Percentiles rank a stretch among this genome's conserved stretches.
Evolutionary conservation across 2,797 vertebrate species (phyloP).

Genomic region (Margarornis squamiger): DNA sequence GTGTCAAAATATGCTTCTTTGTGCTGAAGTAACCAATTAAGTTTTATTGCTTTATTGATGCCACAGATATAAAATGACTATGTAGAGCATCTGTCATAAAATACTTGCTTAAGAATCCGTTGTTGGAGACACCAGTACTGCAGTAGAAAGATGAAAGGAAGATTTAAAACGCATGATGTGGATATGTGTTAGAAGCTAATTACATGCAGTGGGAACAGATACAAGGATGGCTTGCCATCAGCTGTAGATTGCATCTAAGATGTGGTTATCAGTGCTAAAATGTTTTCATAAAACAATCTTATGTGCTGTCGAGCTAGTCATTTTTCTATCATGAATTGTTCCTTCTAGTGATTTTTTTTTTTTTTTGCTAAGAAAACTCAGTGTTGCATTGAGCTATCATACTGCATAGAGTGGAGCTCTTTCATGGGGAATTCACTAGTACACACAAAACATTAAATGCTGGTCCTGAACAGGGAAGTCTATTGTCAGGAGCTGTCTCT

Average conservation of each 20-base stretch:
- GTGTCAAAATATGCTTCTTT: slow-evolving; percentile 23
- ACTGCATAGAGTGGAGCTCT: background rate
- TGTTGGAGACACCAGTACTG: slow-evolving; percentile 51
- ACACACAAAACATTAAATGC: slow-evolving; percentile 46
- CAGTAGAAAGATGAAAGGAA: slow-evolving; percentile 66
- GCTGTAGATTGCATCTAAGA: slow-evolving; percentile 48
- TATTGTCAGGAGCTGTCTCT: slow-evolving; percentile 46
- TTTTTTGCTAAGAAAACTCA: background rate
- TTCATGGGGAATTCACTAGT: slow-evolving; percentile 26
- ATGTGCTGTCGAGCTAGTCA: slow-evolving; percentile 54
- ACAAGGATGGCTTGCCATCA: slow-evolving; percentile 43
- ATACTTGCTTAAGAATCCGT: slow-evolving; percentile 54
- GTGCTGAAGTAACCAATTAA: slow-evolving; percentile 64
- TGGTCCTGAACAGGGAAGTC: background rate
- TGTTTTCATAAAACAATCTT: slow-evolving; percentile 70
- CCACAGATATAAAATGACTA: slow-evolving; percentile 53
- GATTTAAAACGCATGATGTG: slow-evolving; percentile 63
- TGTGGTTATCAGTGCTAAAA: slow-evolving; percentile 68
- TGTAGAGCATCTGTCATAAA: slow-evolving; percentile 70
- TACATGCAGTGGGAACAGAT: slow-evolving; percentile 42
- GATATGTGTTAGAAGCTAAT: slow-evolving; percentile 65
- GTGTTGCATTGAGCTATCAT: slow-evolving; percentile 28
- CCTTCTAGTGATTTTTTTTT: background rate
- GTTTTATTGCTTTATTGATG: slow-evolving; percentile 66
- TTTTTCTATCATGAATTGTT: slow-evolving; percentile 64